phyloP scores from a whole-genome alignment of 2,113 vertebrate genomes.

The Cichladusa arquata region DNA sequence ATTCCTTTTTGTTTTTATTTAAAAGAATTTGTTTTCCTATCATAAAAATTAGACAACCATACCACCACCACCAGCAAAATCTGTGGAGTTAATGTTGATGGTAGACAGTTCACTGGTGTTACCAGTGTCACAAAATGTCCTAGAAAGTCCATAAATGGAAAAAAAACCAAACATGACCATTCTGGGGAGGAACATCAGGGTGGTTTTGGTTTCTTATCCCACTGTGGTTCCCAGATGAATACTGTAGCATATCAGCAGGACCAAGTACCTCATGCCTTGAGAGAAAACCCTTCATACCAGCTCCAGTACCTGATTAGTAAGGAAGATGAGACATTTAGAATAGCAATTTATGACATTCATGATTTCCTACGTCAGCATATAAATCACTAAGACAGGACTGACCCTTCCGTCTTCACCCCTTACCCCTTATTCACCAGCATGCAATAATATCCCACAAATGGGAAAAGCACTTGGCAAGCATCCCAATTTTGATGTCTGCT shows the following conservation, averaged over 20 bases:
- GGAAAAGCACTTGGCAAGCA: background rate
- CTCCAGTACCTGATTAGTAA: constrained; percentile 86
- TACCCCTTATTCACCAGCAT: constrained; percentile 10
- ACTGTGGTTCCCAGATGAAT: constrained; percentile 63
- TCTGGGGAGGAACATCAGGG: constrained; percentile 54
- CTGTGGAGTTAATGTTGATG: constrained; percentile 72
- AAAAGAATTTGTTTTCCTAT: constrained; percentile 79
- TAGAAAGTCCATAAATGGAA: constrained; percentile 55
- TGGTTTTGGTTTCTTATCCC: constrained; percentile 61
- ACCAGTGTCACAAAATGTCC: constrained; percentile 59
- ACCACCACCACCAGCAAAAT: constrained; percentile 76
- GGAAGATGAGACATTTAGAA: constrained; percentile 19
- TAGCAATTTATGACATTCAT: background rate
- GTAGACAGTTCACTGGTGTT: constrained; percentile 62
- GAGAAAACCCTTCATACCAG: constrained; percentile 84
- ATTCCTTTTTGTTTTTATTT: constrained; percentile 79
- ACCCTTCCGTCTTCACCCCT: background rate
- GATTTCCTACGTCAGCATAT: constrained; percentile 7
- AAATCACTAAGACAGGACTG: constrained; percentile 10
- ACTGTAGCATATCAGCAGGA: constrained; percentile 42
- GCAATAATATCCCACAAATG: background rate
- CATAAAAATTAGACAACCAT: constrained; percentile 77
- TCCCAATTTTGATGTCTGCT: background rate
- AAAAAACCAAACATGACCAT: constrained; percentile 43
- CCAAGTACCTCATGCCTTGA: constrained; percentile 59